Percentiles rank a stretch among this genome's conserved stretches.
These are phyloP conservation scores for Drosophila falleni DNA, from an alignment of 2,888 invertebrate species.

Conservation along the genomic window DNA sequence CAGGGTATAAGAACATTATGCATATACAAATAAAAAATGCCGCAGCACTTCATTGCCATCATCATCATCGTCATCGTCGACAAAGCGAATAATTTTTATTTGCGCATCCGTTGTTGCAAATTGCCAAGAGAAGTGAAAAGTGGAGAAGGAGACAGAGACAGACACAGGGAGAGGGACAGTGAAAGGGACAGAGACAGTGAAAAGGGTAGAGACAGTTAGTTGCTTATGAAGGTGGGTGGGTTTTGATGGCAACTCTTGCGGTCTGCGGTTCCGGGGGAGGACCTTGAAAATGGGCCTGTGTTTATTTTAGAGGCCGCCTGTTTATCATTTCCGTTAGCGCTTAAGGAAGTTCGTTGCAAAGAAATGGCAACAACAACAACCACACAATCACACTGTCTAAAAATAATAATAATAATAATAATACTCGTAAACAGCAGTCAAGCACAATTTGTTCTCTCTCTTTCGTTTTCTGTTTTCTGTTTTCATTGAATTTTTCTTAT, in stretches of 20 bases:
- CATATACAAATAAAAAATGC: too few species aligned
- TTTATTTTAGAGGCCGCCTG: conserved; percentile 56
- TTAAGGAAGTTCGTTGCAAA: conserved; percentile 57
- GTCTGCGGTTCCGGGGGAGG: conserved; percentile 21
- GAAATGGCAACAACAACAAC: conserved; percentile 32
- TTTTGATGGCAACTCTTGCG: not conserved
- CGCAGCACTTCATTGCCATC: conserved; percentile 9
- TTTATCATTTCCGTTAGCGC: conserved; percentile 73
- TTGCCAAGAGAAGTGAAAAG: conserved; percentile 28
- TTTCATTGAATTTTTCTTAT: not conserved
- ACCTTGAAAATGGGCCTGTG: conserved; percentile 57
- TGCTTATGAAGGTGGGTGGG: conserved; percentile 17
- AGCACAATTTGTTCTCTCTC: conserved; percentile 22
- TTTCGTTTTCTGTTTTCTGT: not conserved
- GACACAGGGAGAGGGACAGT: not conserved
- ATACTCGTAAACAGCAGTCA: conserved; percentile 42
- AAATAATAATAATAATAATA: conserved; percentile 52
- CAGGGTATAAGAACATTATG: too few species aligned
- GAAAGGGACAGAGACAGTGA: not conserved
- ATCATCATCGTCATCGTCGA: conserved; percentile 31
- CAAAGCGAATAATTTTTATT: conserved; percentile 77
- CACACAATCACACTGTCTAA: conserved; percentile 36
- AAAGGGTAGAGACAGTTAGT: not conserved
- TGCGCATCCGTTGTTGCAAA: conserved; percentile 76
- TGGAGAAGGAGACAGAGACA: not conserved